Evolutionary conservation across 2,113 vertebrate species (phyloP), one percentile per base, ranked within the genome.

Genomic region (Nibea albiflora): DNA sequence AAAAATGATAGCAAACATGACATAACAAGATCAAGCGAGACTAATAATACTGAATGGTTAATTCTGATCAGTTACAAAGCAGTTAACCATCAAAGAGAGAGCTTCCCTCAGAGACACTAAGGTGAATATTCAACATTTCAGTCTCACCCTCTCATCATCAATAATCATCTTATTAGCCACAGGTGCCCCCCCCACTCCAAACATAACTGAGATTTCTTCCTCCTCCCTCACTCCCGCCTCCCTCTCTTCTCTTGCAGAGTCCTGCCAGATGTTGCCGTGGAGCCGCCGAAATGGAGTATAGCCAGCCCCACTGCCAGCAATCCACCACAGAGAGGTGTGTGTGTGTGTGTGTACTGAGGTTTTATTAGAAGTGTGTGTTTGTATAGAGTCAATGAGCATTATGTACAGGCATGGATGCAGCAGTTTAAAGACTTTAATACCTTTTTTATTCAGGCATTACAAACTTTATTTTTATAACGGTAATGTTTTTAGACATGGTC

Each of bases 161-260:
- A 84, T 90, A 73, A 88, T 90, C 64, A 67, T 87, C 77, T 79
- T 75, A 75, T 85, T 78, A 91, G 90, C 88, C 89, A 85, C 83
- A 12, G 42, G 24, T 15, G n/a, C n/a, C 77, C 79, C 87, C 83
- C 86, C 85, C 10, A 70, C 77, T 84, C 71, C 83, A 89, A 87
- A 90, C 74, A 64, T 93, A 87, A 93, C 91, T 93, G 80, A 92
- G 91, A 91, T 88, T 70, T 90, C 84, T 85, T 92, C 90, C 90
- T 92, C 83, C 52, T 89, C 91, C 87, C 88, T 93, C 90, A 86
- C 88, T 93, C 90, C 90, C 86, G 1, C 90, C 86, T 92, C 92
- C 92, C 92, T 91, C 66, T 94, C 73, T 88, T 93, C 78, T 94
- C 76, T 92, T 93, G 46, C 94, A 96, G 95, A 88, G 90, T 56